Base-by-base conservation (phyloP, 2,888 invertebrate genomes). In the Drosophila ochracea region DNA sequence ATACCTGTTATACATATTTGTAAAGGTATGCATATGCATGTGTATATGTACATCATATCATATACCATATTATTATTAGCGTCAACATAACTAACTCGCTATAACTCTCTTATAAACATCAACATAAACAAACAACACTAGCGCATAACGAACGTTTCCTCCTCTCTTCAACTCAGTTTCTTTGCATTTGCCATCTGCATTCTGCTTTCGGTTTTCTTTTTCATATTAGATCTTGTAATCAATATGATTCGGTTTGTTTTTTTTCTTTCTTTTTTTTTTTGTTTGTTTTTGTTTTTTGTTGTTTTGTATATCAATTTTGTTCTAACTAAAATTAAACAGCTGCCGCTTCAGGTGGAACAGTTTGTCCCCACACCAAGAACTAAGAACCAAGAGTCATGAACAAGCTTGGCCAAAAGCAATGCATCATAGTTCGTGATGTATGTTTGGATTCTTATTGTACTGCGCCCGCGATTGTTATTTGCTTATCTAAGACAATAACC, bases 311-410 rank as follows among this genome's bases (percentile, higher is more conserved):
- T 74, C 70, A 86, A 89, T 81, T 89, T 86, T 84, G 82, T 82
- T 85, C 84, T 85, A 85, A 84, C 84, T 85, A 89, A 89, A 87
- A 84, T 87, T 85, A 85, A 89, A 85, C 90, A 85, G 84, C 82
- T 74, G 75, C 82, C 71, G 71, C 71, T 76, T 52, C 54, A 79
- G 58, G 41, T 74, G 43, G 7, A 43, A 63, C 66, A 53, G 52
- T 65, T 64, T 57, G 41, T 37, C 50, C 63, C 54, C 41, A 43
- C 49, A 72, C 65, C 60, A 59, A 62, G 62, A 67, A 35, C 50
- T 33, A n/a, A 61, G 33, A 49, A 11, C 19, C 61, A 60, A 68
- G 50, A 33, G 55, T 69, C 52, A 30, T 52, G 70, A 75, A 64
- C 60, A 41, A 67, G 60, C 67, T 54, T 49, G 35, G 59, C 52